These are phyloP conservation scores for Trachelus iudaicus DNA, from an alignment of 2,888 invertebrate species.

Conservation along the genomic window DNA sequence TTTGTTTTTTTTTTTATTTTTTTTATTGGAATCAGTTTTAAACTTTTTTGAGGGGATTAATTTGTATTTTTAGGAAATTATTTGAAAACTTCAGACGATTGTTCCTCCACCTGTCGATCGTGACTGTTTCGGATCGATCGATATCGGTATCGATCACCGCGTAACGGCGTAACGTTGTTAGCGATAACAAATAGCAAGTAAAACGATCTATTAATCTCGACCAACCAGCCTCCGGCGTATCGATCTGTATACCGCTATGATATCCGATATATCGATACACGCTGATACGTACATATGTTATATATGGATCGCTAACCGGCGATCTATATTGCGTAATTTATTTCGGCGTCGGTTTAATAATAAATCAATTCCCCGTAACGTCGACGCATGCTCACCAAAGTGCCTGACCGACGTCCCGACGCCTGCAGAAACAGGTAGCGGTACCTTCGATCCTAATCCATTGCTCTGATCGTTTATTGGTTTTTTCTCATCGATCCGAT, in stretches of 20 bases:
- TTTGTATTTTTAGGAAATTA: neutral
- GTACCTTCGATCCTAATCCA: neutral
- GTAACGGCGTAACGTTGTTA: conserved; percentile 11
- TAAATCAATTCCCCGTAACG: neutral
- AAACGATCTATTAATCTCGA: conserved; percentile 12
- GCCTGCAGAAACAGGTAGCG: neutral
- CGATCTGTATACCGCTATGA: neutral
- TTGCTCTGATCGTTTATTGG: neutral
- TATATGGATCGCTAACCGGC: neutral
- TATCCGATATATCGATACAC: neutral
- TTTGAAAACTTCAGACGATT: neutral
- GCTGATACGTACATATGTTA: neutral
- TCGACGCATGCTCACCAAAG: neutral
- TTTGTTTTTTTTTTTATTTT: neutral
- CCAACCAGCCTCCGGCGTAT: neutral
- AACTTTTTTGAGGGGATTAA: neutral
- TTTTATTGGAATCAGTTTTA: neutral
- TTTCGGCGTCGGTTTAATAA: neutral
- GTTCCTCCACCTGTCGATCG: neutral
- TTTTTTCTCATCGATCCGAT: neutral
- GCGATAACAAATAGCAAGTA: conserved; percentile 15
- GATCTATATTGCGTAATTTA: neutral
- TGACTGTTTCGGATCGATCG: neutral
- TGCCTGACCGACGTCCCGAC: neutral
- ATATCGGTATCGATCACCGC: neutral